Base-by-base conservation (phyloP, 2,797 vertebrate species). In the Trachops cirrhosus region DNA sequence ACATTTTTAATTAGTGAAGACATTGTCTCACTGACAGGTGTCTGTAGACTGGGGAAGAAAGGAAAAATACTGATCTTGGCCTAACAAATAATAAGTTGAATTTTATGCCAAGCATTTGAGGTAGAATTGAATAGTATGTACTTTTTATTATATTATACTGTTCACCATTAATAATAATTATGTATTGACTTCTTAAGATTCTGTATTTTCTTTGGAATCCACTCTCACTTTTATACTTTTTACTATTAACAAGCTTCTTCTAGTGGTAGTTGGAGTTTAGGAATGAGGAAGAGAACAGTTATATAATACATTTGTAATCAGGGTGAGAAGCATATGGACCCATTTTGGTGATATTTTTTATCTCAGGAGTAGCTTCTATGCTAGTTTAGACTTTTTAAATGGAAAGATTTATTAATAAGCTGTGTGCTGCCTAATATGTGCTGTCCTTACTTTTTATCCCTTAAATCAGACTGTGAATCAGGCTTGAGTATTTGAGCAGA, bases 301-400 rank as follows among this genome's bases (percentile, higher is more conserved):
- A 91, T 16, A 46, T 75, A 96, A 86, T 19, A 86, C 4, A 59
- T 1, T 74, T 90, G 96, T 88, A 46, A 62, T 94, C 67, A 85
- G 57, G 5, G 16, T 70, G 44, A 88, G 46, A 93, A 77, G 18
- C 32, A 70, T 70, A 50, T 50, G 29, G 41, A 48, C 82, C 24
- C 34, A 41, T 84, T 88, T 91, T 95, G 48, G 75, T 82, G 82
- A 77, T 26, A 39, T n/a, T 62, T 34, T 83, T 89, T 90, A 71
- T 96, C 68, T 86, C 24, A 73, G 84, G 48, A 6, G 32, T 26
- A 97, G 32, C 21, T 89, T 67, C 83, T 62, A 44, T 75, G 39
- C 68, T 79, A 73, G 59, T 86, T 93, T 78, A 86, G 37, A 46
- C 39, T 79, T 89, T 84, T 67, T 32, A 64, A 92, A 83, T 84